Conservation (phyloP, 1,140 invertebrate genomes). For the Drosophila bocqueti region DNA sequence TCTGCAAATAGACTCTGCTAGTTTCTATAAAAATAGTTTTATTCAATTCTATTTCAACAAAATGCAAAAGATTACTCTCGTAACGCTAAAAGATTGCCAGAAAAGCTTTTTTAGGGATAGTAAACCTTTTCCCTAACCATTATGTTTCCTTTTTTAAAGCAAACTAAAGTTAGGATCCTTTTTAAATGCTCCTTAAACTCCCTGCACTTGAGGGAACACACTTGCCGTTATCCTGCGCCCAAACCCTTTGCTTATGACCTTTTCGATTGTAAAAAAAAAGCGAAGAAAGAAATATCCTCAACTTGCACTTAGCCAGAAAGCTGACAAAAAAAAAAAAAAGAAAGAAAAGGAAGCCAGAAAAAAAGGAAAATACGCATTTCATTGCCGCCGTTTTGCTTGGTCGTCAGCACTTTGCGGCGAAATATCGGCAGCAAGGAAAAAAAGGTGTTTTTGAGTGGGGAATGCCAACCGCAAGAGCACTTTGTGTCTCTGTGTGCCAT, state of each 20-base stretch:
- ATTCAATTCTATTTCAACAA: not conserved
- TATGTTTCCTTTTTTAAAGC: not conserved
- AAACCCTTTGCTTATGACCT: constrained; percentile 39
- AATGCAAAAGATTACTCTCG: not conserved
- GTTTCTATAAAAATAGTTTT: not conserved
- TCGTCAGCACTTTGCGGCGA: constrained; percentile 49
- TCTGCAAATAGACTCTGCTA: not conserved
- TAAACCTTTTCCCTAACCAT: not conserved
- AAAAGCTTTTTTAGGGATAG: not conserved
- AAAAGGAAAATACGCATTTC: constrained; percentile 50
- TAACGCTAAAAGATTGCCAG: too few species aligned
- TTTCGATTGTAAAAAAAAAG: constrained; percentile 27
- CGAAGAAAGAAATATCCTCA: constrained; percentile 42
- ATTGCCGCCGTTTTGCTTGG: constrained; percentile 42
- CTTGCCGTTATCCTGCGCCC: not conserved
- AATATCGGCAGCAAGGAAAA: constrained; percentile 43
- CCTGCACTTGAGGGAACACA: constrained; percentile 25
- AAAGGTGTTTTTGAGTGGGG: constrained; percentile 61
- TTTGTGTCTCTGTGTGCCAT: constrained; percentile 62
- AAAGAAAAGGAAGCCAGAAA: not conserved
- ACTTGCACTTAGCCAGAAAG: constrained; percentile 69
- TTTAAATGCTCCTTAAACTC: constrained; percentile 22
- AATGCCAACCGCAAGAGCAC: constrained; percentile 56
- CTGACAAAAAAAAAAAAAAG: constrained; percentile 37
- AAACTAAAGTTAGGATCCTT: constrained; percentile 11